Conservation (phyloP, 2,888 invertebrate genomes). For the Auanema freiburgensis region DNA sequence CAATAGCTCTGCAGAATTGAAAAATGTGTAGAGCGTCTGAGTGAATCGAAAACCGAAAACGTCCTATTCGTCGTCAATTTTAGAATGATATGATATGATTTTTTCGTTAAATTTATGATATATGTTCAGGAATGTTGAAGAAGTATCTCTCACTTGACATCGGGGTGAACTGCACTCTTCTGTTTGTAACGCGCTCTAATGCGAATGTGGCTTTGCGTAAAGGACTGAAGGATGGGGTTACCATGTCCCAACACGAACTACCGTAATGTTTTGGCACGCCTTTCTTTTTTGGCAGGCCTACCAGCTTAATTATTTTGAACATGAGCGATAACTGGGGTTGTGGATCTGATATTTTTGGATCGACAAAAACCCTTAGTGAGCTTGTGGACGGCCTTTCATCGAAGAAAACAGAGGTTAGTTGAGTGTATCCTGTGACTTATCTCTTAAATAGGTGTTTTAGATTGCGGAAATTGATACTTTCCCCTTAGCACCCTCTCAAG, state of each 20-base stretch:
- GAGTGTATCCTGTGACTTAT: background rate
- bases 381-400: slow-evolving; percentile 16
- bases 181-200: too few relatives aligned
- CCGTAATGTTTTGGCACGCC: too few relatives aligned
- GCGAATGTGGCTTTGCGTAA: too few relatives aligned
- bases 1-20: background rate
- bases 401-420: slow-evolving; percentile 8
- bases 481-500: slow-evolving; percentile 11
- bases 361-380: slow-evolving; percentile 12
- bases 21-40: background rate
- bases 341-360: slow-evolving; percentile 11
- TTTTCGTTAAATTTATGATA: too few relatives aligned
- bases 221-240: too few relatives aligned
- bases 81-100: too few relatives aligned
- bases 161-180: too few relatives aligned
- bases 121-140: too few relatives aligned
- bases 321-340: slow-evolving; percentile 19
- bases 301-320: too few relatives aligned
- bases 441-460: slow-evolving; percentile 6
- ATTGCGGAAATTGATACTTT: slow-evolving; percentile 6
- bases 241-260: too few relatives aligned
- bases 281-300: too few relatives aligned
- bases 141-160: too few relatives aligned
- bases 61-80: background rate
- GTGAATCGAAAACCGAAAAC: background rate